Evolutionary conservation across 2,113 vertebrate species (phyloP), one percentile per base, ranked within the genome.

Genomic region (Rousettus leschenaultii): DNA sequence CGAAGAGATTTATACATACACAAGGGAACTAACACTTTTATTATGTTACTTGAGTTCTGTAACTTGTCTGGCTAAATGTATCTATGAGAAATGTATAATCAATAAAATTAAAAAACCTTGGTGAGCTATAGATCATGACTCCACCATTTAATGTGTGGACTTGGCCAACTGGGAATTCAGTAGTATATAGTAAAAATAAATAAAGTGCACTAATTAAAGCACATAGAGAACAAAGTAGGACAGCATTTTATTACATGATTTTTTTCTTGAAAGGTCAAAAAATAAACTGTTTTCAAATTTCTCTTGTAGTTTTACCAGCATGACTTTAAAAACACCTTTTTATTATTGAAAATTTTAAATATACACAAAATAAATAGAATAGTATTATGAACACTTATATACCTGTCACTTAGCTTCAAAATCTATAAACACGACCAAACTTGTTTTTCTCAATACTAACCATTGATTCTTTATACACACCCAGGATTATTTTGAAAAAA

Each of bases 251-350:
- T 88, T 43, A 24, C 28, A 30, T 77, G 26, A 66, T 22, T 84
- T 92, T 45, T 63, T 65, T 66, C 22, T 28, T 63, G 18, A 77
- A 84, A 90, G 30, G 6, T 66, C 73, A 95, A 82, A 57, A 97
- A 97, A 78, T 95, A 14, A 85, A 91, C 33, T 10, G 1, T 51
- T 79, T 96, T 74, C 70, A 92, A 48, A 55, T 22, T 96, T 59
- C 16, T 59, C 40, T 22, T 82, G 30, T 66, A 68, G 48, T 77
- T 97, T 95, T 83, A 74, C 59, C 55, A 68, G 57, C 24, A n/a
- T 75, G 1, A 61, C 74, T 95, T 65, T 30, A 24, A 24, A 30
- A 19, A 86, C 40, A 48, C 6, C 4, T 22, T 78, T 53, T 77
- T 59, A 82, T 45, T 61, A 24, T 84, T n/a, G 43, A 73, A 94